phyloP scores from a whole-genome alignment of 2,797 vertebrate genomes.

The Melanogrammus aeglefinus region DNA sequence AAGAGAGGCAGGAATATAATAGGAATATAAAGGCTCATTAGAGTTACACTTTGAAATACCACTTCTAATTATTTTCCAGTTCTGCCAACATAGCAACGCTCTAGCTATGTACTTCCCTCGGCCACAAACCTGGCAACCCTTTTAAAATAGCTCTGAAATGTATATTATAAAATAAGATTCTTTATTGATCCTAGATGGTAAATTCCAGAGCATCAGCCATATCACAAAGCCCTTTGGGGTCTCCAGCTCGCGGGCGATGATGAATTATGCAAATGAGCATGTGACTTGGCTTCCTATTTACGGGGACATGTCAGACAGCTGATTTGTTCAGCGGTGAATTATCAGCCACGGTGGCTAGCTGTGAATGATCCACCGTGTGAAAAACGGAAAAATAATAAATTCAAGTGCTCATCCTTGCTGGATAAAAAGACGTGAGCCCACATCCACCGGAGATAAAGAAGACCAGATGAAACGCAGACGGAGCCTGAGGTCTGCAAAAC shows the following conservation, averaged over 20 bases:
- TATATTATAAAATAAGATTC: background rate
- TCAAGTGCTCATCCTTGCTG: too few relatives aligned
- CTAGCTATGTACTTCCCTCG: background rate
- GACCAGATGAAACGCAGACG: too few relatives aligned
- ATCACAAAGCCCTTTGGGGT: background rate
- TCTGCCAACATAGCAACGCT: background rate
- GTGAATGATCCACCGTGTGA: background rate
- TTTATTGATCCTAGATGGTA: background rate
- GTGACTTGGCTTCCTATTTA: background rate
- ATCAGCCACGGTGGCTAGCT: background rate
- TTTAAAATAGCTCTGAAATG: background rate
- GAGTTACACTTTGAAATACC: conserved; percentile 2
- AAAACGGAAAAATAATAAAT: too few relatives aligned
- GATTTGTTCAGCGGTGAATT: background rate
- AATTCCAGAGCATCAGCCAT: background rate
- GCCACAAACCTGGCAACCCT: conserved; percentile 1
- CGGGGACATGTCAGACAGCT: background rate
- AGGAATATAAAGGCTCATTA: background rate
- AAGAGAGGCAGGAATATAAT: background rate
- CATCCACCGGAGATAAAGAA: too few relatives aligned
- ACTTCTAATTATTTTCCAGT: background rate
- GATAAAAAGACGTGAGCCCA: too few relatives aligned
- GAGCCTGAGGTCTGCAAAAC: too few relatives aligned
- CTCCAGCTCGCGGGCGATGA: background rate
- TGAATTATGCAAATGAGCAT: background rate